phyloP scores from a whole-genome alignment of 1,140 invertebrate genomes.

The Pristionchus pacificus region DNA sequence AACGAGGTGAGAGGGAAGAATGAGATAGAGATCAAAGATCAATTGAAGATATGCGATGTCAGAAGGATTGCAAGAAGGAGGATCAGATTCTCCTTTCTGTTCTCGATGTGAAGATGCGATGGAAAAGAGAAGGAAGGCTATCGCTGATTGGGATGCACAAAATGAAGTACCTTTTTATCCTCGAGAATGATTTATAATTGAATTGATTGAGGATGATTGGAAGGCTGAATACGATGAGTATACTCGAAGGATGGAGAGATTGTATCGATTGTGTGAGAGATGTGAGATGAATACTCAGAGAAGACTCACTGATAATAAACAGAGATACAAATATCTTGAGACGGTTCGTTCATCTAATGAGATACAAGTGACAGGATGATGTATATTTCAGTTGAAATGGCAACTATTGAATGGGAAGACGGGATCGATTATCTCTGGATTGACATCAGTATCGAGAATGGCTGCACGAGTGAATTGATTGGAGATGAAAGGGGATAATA shows the following conservation, averaged over 20 bases:
- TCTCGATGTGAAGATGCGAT: neutral
- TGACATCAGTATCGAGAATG: neutral
- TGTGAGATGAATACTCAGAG: conserved; percentile 15
- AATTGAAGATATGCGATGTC: neutral
- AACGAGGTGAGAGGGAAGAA: neutral
- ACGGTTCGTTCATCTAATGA: neutral
- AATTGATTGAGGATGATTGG: conserved; percentile 11
- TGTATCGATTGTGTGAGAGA: conserved; percentile 17
- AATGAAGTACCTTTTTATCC: neutral
- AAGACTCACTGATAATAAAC: conserved; percentile 18
- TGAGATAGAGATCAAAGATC: neutral
- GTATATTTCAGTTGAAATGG: conserved; percentile 17
- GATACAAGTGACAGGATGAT: conserved; percentile 5
- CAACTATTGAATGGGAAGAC: conserved; percentile 8
- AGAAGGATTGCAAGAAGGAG: neutral
- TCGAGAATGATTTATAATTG: neutral
- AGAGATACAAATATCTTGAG: neutral
- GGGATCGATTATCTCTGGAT: neutral
- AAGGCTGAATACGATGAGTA: conserved; percentile 18
- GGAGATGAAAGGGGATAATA: too few relatives aligned
- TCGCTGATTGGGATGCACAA: neutral
- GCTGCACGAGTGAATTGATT: neutral
- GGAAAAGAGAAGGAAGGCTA: neutral
- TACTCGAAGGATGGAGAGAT: conserved; percentile 14
- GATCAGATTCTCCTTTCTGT: neutral